phyloP scores from a whole-genome alignment of 2,113 vertebrate genomes.

The Gila orcuttii region DNA sequence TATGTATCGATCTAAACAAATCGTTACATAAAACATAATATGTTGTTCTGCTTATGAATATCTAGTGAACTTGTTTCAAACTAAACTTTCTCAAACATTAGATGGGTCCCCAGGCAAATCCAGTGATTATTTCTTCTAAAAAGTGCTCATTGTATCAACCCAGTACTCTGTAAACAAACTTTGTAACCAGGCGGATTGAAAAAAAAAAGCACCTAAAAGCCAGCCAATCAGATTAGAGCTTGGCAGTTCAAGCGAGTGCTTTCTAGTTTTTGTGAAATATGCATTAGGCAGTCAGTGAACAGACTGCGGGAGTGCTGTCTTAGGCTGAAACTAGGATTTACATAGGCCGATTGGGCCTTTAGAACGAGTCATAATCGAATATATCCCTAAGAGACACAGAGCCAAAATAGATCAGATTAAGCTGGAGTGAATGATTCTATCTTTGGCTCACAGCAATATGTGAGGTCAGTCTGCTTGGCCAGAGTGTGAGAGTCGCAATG shows the following conservation, averaged over 20 bases:
- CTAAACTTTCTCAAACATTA: background rate
- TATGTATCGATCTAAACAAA: background rate
- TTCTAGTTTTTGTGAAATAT: background rate
- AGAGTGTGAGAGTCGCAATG: background rate
- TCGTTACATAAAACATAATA: background rate
- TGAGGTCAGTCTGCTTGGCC: constrained; percentile 29
- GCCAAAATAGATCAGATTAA: constrained; percentile 27
- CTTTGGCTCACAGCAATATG: constrained; percentile 9
- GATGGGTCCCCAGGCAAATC: background rate
- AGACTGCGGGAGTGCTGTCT: background rate
- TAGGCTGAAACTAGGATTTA: constrained; percentile 8
- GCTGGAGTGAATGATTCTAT: constrained; percentile 19
- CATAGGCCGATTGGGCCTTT: constrained; percentile 19
- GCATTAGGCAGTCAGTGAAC: constrained; percentile 9
- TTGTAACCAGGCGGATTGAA: background rate
- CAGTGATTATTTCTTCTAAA: background rate
- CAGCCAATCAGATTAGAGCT: background rate
- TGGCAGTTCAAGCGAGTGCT: background rate
- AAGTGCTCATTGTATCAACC: background rate
- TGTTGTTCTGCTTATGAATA: background rate
- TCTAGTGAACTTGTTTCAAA: background rate
- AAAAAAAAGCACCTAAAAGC: background rate
- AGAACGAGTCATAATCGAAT: background rate
- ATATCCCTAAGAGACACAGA: constrained; percentile 12
- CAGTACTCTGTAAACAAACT: background rate